Evolutionary conservation across 2,113 vertebrate species (phyloP).

Genomic region (Ictalurus punctatus): DNA sequence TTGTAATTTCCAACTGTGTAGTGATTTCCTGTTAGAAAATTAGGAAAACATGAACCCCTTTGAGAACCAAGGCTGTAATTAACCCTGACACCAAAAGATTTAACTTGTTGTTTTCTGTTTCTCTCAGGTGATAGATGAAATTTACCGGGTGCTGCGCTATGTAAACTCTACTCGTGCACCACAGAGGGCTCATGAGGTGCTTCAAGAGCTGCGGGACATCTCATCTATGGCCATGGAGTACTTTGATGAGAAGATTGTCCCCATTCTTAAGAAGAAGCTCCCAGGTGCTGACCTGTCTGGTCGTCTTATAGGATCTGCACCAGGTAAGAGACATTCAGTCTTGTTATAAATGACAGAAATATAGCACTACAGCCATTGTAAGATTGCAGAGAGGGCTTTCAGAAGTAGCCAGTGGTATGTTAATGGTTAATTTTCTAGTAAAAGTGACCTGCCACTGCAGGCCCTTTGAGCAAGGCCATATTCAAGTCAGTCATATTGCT

Average conservation of each 20-base stretch:
- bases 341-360: neutral
- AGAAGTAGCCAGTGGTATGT: neutral
- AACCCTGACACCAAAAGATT: neutral
- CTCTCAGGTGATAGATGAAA: slow-evolving; percentile 95
- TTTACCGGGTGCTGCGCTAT: slow-evolving; percentile 95
- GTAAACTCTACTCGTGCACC: slow-evolving; percentile 98
- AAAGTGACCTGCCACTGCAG: neutral
- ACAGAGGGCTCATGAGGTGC: slow-evolving; percentile 95
- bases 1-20: neutral
- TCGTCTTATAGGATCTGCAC: slow-evolving; percentile 92
- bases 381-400: neutral
- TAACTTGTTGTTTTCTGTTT: neutral
- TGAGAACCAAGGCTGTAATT: neutral
- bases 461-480: no score
- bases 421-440: neutral
- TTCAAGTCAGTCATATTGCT: neutral
- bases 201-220: slow-evolving; percentile 96
- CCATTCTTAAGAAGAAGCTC: slow-evolving; percentile 95
- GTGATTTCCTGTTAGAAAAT: neutral
- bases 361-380: neutral
- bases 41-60: neutral
- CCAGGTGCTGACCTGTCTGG: slow-evolving; percentile 94
- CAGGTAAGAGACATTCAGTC: slow-evolving; percentile 74
- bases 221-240: slow-evolving; percentile 99
- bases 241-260: slow-evolving; percentile 98